Evolutionary conservation across 2,888 invertebrate species (phyloP).

Genomic region (Clepsis dumicolana): DNA sequence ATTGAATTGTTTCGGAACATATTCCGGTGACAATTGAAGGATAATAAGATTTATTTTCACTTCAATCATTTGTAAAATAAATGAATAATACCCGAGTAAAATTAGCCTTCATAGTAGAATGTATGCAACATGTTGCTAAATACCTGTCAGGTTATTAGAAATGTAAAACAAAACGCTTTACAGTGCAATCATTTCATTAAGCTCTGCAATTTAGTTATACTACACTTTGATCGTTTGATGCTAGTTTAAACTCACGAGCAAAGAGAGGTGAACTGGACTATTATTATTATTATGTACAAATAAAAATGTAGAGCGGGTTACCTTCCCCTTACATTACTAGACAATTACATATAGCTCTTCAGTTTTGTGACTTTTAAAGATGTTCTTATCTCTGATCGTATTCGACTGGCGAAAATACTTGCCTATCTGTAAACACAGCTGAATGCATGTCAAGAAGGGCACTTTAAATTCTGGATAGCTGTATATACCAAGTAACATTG

Average conservation of each 20-base stretch:
- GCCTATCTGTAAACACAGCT: too few species aligned
- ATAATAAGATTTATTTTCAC: background rate
- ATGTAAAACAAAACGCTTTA: slow-evolving; percentile 16
- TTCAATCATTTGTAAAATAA: background rate
- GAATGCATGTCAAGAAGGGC: too few species aligned
- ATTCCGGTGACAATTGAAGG: background rate
- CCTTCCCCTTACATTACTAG: too few species aligned
- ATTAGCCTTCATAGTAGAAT: slow-evolving; percentile 1
- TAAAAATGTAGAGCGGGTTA: too few species aligned
- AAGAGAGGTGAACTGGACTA: too few species aligned
- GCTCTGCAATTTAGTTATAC: background rate
- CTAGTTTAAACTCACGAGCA: background rate
- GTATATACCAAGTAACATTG: too few species aligned
- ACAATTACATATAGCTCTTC: too few species aligned
- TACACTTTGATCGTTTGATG: background rate
- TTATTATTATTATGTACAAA: too few species aligned
- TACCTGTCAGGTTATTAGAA: slow-evolving; percentile 14
- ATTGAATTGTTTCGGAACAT: background rate
- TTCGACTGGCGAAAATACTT: too few species aligned
- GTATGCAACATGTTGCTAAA: slow-evolving; percentile 9
- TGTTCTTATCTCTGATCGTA: too few species aligned
- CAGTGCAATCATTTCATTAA: slow-evolving; percentile 10
- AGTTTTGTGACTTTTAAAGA: too few species aligned
- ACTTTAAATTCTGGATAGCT: too few species aligned
- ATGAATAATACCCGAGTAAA: background rate